Evolutionary conservation across 2,797 vertebrate species (phyloP).

Genomic region (Scolopax bukidnonensis): DNA sequence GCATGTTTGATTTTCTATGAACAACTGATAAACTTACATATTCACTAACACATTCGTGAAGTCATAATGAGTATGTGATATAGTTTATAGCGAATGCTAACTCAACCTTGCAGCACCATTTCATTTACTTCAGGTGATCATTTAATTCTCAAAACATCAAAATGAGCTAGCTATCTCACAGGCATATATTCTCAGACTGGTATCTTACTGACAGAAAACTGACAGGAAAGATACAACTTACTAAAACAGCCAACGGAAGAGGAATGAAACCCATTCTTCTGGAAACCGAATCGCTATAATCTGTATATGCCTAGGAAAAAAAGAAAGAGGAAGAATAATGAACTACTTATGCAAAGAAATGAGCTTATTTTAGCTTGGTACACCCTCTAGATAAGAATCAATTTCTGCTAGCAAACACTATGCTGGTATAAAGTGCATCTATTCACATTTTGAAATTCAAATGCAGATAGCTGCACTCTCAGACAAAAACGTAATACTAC

Average conservation of each 20-base stretch:
- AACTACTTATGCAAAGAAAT: constrained; percentile 9
- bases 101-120: not conserved
- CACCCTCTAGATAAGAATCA: not conserved
- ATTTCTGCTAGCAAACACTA: not conserved
- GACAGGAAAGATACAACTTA: constrained; percentile 77
- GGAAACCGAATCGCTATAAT: constrained; percentile 97
- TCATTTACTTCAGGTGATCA: not conserved
- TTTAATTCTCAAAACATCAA: not conserved
- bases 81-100: not conserved
- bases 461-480: not conserved
- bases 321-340: not conserved
- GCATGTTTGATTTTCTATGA: not conserved
- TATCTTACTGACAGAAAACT: not conserved
- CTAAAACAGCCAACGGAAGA: constrained; percentile 93
- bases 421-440: not conserved
- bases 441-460: constrained; percentile 15
- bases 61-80: not conserved
- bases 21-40: not conserved
- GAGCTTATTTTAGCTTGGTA: constrained; percentile 22
- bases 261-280: constrained; percentile 99
- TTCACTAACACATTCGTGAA: not conserved
- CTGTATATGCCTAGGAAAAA: constrained; percentile 89
- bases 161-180: not conserved
- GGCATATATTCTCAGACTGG: not conserved
- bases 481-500: not conserved